Conservation (phyloP, 2,113 vertebrate genomes). For the Gasterosteus aculeatus region DNA sequence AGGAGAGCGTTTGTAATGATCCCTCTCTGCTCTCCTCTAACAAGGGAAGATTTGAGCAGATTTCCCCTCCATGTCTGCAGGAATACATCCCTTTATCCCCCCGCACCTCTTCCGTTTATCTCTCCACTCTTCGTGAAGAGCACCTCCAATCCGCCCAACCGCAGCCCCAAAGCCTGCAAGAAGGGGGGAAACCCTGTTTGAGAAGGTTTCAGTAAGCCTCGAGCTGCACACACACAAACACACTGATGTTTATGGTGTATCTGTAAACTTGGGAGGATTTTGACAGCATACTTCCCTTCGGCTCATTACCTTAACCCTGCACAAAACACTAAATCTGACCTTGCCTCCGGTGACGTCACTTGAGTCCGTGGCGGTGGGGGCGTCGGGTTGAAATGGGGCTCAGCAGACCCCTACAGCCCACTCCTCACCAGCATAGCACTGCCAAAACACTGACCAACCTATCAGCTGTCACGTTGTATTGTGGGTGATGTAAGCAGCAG, state of each 20-base stretch:
- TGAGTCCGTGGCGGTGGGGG: no score
- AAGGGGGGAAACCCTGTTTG: conserved; percentile 62
- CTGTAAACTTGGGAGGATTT: conserved; percentile 14
- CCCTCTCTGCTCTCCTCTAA: conserved; percentile 66
- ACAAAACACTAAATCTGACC: not conserved
- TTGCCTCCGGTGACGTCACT: not conserved
- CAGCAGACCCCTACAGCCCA: not conserved
- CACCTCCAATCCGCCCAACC: conserved; percentile 66
- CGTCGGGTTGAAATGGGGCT: no score
- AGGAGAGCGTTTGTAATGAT: conserved; percentile 52
- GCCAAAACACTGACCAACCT: not conserved
- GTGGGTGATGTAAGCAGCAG: not conserved
- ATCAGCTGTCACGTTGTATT: not conserved
- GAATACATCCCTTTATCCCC: conserved; percentile 73
- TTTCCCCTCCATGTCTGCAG: conserved; percentile 69
- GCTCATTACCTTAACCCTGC: not conserved
- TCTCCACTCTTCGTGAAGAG: conserved; percentile 65
- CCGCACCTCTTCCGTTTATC: conserved; percentile 71
- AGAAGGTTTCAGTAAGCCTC: conserved; percentile 57
- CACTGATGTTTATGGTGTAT: conserved; percentile 1
- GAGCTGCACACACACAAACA: conserved; percentile 20
- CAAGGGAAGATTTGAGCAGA: conserved; percentile 79
- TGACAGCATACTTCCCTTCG: not conserved
- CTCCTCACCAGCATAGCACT: not conserved
- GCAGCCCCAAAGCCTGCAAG: conserved; percentile 66